Evolutionary conservation across 2,888 invertebrate species (phyloP).

Genomic region (Noctua janthina): DNA sequence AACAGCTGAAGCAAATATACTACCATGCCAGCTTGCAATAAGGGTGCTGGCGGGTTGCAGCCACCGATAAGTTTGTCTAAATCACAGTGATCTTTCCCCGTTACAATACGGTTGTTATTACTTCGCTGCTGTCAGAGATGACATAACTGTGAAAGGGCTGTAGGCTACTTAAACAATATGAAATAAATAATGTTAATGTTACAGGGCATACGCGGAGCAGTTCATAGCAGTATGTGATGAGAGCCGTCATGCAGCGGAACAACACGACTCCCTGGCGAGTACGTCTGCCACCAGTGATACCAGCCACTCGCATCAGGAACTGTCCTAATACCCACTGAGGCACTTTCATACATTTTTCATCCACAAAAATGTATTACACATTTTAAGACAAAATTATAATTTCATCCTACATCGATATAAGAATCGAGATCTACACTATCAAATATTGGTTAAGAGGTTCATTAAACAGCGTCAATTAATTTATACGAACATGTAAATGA

Average conservation of each 20-base stretch:
- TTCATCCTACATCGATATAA: background rate
- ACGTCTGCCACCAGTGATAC: constrained; percentile 81
- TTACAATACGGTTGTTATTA: background rate
- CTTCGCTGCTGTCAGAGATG: background rate
- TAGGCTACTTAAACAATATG: background rate
- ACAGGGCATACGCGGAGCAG: constrained; percentile 91
- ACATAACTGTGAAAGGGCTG: background rate
- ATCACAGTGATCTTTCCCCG: background rate
- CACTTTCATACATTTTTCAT: constrained; percentile 47
- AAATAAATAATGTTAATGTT: constrained; percentile 47
- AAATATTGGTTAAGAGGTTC: constrained; percentile 28
- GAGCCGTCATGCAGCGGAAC: constrained; percentile 86
- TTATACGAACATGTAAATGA: constrained; percentile 49
- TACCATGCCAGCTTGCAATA: background rate
- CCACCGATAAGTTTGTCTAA: background rate
- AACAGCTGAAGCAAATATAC: background rate
- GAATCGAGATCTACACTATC: constrained; percentile 10
- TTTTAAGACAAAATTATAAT: constrained; percentile 38
- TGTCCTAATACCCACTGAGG: constrained; percentile 40
- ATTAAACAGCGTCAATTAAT: constrained; percentile 53
- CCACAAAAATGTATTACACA: constrained; percentile 41
- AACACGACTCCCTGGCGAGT: constrained; percentile 85
- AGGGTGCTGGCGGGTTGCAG: background rate
- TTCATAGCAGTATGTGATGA: constrained; percentile 92
- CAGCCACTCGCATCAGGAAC: constrained; percentile 68